Percentiles rank a stretch among this genome's conserved stretches.
Evolutionary conservation across 2,113 vertebrate species (phyloP).

Genomic region (Peromyscus californicus): DNA sequence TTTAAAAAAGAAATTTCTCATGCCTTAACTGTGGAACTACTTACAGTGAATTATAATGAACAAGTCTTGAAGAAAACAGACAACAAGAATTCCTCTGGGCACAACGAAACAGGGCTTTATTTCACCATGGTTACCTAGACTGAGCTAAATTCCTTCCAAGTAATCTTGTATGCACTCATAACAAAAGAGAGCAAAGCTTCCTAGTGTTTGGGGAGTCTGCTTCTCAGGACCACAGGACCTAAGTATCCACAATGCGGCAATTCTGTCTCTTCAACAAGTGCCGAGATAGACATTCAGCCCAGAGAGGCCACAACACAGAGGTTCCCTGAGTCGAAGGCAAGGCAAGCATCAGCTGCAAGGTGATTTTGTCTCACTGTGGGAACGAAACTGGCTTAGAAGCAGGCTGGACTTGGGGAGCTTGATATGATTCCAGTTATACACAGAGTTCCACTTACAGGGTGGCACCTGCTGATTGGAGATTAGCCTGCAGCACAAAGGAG

Average conservation of each 20-base stretch:
- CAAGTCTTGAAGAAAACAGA: neutral
- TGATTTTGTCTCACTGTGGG: neutral
- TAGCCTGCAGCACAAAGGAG: conserved; percentile 64
- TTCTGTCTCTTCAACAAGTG: neutral
- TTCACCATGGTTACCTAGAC: neutral
- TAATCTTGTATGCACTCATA: neutral
- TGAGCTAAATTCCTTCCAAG: conserved; percentile 54
- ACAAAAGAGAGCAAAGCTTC: neutral
- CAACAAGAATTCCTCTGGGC: conserved; percentile 30
- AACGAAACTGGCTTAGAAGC: neutral
- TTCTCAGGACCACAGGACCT: neutral
- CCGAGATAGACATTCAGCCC: neutral
- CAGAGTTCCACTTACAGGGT: neutral
- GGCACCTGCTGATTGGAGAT: conserved; percentile 68
- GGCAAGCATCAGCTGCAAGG: accelerated
- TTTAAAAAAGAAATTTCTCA: neutral
- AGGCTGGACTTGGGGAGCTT: conserved; percentile 19
- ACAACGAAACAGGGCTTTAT: conserved; percentile 5
- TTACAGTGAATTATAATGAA: neutral
- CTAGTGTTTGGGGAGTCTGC: neutral
- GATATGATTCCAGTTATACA: neutral
- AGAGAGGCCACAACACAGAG: neutral
- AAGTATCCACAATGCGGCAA: neutral
- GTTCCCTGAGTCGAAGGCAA: neutral
- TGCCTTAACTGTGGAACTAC: neutral